Conservation (phyloP, 2,888 invertebrate species). For the Hanleya hanleyi region DNA sequence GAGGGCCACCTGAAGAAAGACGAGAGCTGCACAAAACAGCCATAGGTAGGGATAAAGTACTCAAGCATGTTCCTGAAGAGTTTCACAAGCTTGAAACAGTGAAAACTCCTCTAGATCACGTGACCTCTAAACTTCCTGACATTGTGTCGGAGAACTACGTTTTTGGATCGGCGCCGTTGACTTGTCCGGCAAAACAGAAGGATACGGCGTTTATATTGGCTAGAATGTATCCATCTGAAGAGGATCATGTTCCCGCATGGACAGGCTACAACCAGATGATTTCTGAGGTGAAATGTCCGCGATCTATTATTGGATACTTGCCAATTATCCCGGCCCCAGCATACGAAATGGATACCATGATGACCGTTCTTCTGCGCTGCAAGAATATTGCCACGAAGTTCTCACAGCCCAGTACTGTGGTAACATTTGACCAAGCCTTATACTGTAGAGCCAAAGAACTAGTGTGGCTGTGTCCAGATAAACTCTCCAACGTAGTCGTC, state of each 20-base stretch:
- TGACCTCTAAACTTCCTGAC: background rate
- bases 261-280: background rate
- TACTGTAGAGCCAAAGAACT: slow-evolving; percentile 17
- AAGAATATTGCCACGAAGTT: background rate
- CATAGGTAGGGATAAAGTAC: too few relatives aligned
- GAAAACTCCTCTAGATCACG: background rate
- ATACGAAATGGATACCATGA: slow-evolving; percentile 21
- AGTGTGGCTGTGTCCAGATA: slow-evolving; percentile 7
- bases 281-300: background rate
- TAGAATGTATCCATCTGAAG: background rate
- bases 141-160: background rate
- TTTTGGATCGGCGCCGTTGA: background rate
- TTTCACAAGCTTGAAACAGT: background rate
- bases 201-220: background rate
- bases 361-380: slow-evolving; percentile 13
- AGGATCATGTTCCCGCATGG: background rate
- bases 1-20: background rate
- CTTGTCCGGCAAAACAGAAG: background rate
- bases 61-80: background rate
- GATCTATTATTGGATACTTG: slow-evolving; percentile 11
- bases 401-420: background rate
- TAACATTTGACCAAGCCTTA: slow-evolving; percentile 17
- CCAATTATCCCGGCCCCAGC: slow-evolving; percentile 25
- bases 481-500: slow-evolving; percentile 11
- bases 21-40: background rate